Evolutionary conservation across 2,888 invertebrate species (phyloP).

Genomic region (Plutella xylostella): DNA sequence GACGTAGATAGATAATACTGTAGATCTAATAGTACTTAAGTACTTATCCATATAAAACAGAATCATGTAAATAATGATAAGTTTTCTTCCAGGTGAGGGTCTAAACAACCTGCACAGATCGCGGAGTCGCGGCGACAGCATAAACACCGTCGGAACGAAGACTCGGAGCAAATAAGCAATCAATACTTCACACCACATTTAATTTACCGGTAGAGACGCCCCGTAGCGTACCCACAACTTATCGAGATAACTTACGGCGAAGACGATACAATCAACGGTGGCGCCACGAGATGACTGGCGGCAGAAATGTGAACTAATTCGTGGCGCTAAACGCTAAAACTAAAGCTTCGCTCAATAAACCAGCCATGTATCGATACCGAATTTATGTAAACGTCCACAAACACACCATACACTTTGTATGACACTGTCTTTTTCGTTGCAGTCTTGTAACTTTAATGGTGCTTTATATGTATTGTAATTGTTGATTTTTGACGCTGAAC

Average conservation of each 20-base stretch:
- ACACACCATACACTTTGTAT: conserved; percentile 2
- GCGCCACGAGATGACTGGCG: not conserved
- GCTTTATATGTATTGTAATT: conserved; percentile 44
- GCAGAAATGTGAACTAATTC: not conserved
- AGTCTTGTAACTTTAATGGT: conserved; percentile 50
- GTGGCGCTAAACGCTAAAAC: not conserved
- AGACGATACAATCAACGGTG: no score
- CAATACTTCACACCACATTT: conserved; percentile 6
- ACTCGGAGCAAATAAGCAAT: conserved; percentile 53
- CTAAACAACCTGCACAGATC: conserved; percentile 79
- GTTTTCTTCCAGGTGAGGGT: conserved; percentile 66
- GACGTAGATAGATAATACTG: not conserved
- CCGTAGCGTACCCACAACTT: conserved; percentile 12
- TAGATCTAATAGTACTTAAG: no score
- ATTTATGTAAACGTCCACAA: conserved; percentile 41
- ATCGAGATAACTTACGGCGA: no score
- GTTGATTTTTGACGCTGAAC: conserved; percentile 20
- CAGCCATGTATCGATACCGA: conserved; percentile 41
- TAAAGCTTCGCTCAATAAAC: conserved; percentile 16
- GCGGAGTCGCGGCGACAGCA: conserved; percentile 84
- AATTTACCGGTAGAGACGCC: conserved; percentile 6
- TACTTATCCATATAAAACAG: not conserved
- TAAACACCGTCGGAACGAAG: conserved; percentile 76
- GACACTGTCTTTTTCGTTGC: conserved; percentile 41
- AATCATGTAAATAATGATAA: not conserved